These are phyloP conservation scores for Cyrtonyx montezumae DNA, from an alignment of 2,113 vertebrate genomes.

Conservation along the genomic window DNA sequence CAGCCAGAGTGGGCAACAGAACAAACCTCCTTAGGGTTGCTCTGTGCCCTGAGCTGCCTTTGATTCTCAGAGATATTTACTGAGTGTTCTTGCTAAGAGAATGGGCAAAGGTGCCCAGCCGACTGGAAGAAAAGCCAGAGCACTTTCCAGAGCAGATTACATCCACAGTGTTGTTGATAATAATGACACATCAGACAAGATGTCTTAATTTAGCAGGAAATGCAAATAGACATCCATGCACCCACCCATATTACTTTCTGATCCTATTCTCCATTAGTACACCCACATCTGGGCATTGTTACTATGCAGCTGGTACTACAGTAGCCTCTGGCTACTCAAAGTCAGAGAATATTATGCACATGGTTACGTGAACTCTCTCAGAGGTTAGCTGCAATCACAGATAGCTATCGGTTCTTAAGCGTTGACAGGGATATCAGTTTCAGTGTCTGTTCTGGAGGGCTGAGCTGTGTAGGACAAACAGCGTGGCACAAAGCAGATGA, in stretches of 20 bases:
- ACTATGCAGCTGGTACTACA: not conserved
- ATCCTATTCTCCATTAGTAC: not conserved
- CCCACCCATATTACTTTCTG: not conserved
- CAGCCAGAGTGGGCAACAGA: accelerated
- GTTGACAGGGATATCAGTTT: not conserved
- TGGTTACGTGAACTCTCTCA: not conserved
- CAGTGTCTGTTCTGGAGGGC: not conserved
- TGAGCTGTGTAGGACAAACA: not conserved
- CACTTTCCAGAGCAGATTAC: not conserved
- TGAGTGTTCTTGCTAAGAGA: not conserved
- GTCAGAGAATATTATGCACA: not conserved
- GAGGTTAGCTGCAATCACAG: not conserved
- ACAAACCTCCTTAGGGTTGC: not conserved
- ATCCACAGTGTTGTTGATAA: not conserved
- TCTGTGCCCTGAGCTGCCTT: not conserved
- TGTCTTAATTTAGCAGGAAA: not conserved
- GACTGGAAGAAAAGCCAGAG: not conserved
- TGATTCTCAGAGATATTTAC: not conserved
- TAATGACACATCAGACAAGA: not conserved
- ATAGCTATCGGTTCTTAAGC: not conserved
- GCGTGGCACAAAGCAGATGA: not conserved
- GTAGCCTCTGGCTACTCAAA: not conserved
- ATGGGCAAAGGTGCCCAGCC: not conserved
- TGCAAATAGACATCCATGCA: not conserved
- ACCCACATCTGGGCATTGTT: not conserved